These are phyloP conservation scores for Copsychus sechellarum DNA, from an alignment of 2,113 vertebrate genomes.

Conservation along the genomic window DNA sequence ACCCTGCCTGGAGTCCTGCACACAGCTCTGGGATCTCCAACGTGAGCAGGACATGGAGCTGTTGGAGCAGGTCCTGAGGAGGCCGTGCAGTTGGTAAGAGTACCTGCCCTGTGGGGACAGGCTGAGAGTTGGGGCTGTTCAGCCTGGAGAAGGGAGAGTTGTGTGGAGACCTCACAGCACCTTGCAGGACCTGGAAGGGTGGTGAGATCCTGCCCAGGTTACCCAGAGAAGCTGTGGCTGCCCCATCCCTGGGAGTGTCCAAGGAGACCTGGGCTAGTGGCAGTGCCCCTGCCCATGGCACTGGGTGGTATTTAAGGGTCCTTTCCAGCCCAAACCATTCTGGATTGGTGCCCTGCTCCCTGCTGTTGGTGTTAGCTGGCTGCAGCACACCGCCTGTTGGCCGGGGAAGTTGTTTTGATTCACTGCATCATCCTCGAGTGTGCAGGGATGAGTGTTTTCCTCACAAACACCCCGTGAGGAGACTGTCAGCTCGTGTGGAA, in stretches of 20 bases:
- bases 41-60: neutral
- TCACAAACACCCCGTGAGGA: neutral
- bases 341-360: neutral
- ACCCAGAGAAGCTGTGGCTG: neutral
- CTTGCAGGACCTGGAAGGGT: neutral
- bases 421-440: neutral
- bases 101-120: accelerated
- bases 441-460: neutral
- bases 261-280: accelerated
- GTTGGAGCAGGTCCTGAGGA: neutral
- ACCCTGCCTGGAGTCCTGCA: neutral
- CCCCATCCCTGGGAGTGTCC: neutral
- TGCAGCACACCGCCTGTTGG: neutral
- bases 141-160: neutral
- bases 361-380: accelerated
- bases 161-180: neutral
- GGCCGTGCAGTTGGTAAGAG: neutral
- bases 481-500: neutral
- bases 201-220: neutral
- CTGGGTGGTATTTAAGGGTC: neutral
- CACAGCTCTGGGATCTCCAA: neutral
- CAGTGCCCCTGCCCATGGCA: neutral
- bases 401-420: neutral
- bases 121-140: neutral
- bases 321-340: neutral